These are phyloP conservation scores for Drosophila miranda DNA, from an alignment of 1,140 invertebrate species.

Conservation along the genomic window DNA sequence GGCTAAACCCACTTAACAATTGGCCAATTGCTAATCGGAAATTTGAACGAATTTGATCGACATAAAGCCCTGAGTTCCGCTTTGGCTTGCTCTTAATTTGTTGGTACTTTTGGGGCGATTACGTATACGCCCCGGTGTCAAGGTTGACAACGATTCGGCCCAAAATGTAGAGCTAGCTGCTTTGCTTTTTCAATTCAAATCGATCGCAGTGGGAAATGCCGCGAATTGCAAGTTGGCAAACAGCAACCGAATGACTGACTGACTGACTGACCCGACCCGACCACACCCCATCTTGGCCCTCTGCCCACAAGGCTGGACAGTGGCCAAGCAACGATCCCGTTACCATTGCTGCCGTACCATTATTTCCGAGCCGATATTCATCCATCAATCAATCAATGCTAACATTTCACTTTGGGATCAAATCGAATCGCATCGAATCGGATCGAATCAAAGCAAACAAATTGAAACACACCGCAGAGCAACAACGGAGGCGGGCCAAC, in stretches of 20 bases:
- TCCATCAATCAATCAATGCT: constrained; percentile 61
- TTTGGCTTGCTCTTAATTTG: constrained; percentile 4
- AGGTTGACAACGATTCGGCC: constrained; percentile 52
- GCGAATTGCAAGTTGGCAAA: constrained; percentile 24
- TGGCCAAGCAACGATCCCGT: constrained; percentile 6
- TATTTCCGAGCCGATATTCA: constrained; percentile 18
- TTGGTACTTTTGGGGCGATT: constrained; percentile 27
- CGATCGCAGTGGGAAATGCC: constrained; percentile 1
- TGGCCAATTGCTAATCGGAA: constrained; percentile 18
- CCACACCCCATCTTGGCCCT: constrained; percentile 20
- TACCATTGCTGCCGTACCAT: not conserved
- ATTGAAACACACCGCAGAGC: constrained; percentile 10
- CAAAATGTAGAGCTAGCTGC: constrained; percentile 29
- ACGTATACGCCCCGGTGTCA: constrained; percentile 61
- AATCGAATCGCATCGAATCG: constrained; percentile 3
- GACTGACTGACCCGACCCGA: constrained; percentile 32
- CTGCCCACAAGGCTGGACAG: constrained; percentile 10
- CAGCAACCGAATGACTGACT: constrained; percentile 4
- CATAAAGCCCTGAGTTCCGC: constrained; percentile 23
- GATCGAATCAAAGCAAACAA: constrained; percentile 41
- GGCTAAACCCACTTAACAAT: constrained; percentile 11
- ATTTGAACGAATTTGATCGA: not conserved
- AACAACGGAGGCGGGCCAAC: constrained; percentile 10
- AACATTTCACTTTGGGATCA: constrained; percentile 63
- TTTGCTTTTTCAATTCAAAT: constrained; percentile 6